Base-by-base conservation (phyloP, 2,888 invertebrate species). In the Cinara cedri region DNA sequence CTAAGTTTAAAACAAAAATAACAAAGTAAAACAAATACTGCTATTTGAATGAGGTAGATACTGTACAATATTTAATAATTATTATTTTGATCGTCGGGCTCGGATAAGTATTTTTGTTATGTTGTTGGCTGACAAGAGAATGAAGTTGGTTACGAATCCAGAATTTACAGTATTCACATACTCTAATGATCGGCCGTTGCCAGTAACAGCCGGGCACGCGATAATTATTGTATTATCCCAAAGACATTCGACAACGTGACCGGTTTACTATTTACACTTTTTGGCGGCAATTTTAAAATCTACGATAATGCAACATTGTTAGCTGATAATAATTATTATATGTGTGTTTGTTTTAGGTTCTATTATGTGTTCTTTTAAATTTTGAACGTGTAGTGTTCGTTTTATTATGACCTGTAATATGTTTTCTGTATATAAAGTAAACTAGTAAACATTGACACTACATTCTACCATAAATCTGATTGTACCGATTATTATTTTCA, bases 141-240 rank as follows among this genome's bases (percentile, higher is more conserved):
- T 76, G 75, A 76, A 44, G 75, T 76, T 76, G 55, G 65, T 19
- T 24, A 55, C 66, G 65, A 16, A 14, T 19, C 14, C 49, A 24
- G 49, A 26, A 34, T 34, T 6, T 71, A 11, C 9, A 13, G 70
- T 19, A 21, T 10, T n/a, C 51, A 19, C 42, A 65, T 4, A 44
- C 65, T 54, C 65, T 54, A 34, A 54, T 16, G n/a, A 14, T 8
- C 10, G 44, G 16, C 14, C 16, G 26, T 9, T 1, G n/a, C n/a
- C 70, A 34, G 70, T 19, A 21, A n/a, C 11, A 14, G 44, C 14
- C 14, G 24, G n/a, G 4, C 16, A n/a, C 71, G 3, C 9, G 57
- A 55, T 55, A 26, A n/a, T n/a, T 60, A 60, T 26, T 10, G 16
- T 26, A n/a, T 4, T 34, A 34, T 71, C 11, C 21, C 71, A 71